phyloP scores from a whole-genome alignment of 1,140 invertebrate species.

The Agrypnia vestita region DNA sequence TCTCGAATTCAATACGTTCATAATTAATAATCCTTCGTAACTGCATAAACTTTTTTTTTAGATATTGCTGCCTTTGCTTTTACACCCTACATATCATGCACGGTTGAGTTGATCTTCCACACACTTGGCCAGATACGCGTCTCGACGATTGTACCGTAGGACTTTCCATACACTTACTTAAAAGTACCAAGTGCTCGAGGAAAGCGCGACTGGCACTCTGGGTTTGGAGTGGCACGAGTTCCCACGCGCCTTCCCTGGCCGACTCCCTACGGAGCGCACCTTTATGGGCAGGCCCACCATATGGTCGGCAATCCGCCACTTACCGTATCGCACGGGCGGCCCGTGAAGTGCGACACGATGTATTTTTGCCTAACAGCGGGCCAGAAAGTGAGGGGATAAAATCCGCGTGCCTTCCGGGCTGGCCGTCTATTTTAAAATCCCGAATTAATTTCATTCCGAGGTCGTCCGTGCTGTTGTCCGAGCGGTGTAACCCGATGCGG shows the following conservation, averaged over 20 bases:
- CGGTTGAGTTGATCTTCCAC: too few species aligned
- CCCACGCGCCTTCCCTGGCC: conserved; percentile 35
- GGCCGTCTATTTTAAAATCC: too few species aligned
- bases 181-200: conserved; percentile 1
- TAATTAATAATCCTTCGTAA: too few species aligned
- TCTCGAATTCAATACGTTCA: too few species aligned
- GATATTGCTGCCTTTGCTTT: too few species aligned
- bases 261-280: conserved; percentile 9
- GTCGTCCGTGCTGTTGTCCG: too few species aligned
- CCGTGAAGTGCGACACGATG: background rate
- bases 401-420: background rate
- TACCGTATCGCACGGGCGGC: conserved; percentile 11
- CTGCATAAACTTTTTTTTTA: too few species aligned
- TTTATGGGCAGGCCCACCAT: background rate
- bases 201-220: background rate
- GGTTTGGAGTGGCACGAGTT: background rate
- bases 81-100: too few species aligned
- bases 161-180: background rate
- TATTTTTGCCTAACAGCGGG: background rate
- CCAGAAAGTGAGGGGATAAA: background rate
- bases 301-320: conserved; percentile 15
- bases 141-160: too few species aligned
- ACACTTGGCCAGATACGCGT: too few species aligned
- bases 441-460: too few species aligned
- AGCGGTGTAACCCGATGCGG: too few species aligned